These are phyloP conservation scores for Drosophila putrida DNA, from an alignment of 2,888 invertebrate species.

Conservation along the genomic window DNA sequence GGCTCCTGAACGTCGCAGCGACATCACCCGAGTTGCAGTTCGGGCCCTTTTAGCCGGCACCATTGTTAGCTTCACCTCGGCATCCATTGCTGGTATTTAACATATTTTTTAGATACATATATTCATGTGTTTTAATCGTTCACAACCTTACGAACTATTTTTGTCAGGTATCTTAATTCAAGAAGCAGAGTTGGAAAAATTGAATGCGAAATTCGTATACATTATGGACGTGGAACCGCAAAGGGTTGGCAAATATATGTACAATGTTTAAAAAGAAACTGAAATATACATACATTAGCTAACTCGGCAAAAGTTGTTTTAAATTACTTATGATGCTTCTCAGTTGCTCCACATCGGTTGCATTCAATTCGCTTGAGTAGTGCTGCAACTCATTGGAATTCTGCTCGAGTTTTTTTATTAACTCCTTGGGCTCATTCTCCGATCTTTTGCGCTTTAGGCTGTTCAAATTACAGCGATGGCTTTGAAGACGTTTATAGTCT, in stretches of 20 bases:
- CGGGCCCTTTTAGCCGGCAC: constrained; percentile 39
- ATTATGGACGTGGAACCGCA: background rate
- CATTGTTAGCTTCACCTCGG: constrained; percentile 62
- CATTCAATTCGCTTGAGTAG: constrained; percentile 16
- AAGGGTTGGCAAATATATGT: constrained; percentile 1
- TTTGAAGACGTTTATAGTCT: background rate
- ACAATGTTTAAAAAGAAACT: constrained; percentile 3
- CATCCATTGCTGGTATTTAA: constrained; percentile 48
- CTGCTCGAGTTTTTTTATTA: constrained; percentile 39
- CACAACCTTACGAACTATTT: too few relatives aligned
- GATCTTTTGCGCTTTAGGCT: constrained; percentile 49
- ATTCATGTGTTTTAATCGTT: background rate
- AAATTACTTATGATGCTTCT: constrained; percentile 28
- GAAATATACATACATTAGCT: background rate
- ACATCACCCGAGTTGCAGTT: constrained; percentile 25
- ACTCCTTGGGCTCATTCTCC: constrained; percentile 17
- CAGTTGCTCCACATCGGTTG: constrained; percentile 28
- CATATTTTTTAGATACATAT: background rate
- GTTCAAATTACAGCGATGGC: constrained; percentile 35
- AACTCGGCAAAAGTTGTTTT: constrained; percentile 14
- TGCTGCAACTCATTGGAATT: constrained; percentile 10
- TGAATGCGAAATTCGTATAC: background rate
- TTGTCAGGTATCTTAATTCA: constrained; percentile 37
- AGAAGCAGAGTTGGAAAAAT: background rate
- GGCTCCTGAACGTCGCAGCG: constrained; percentile 86